Conservation (phyloP, 2,113 vertebrate species). For the Gobiocypris rarus region DNA sequence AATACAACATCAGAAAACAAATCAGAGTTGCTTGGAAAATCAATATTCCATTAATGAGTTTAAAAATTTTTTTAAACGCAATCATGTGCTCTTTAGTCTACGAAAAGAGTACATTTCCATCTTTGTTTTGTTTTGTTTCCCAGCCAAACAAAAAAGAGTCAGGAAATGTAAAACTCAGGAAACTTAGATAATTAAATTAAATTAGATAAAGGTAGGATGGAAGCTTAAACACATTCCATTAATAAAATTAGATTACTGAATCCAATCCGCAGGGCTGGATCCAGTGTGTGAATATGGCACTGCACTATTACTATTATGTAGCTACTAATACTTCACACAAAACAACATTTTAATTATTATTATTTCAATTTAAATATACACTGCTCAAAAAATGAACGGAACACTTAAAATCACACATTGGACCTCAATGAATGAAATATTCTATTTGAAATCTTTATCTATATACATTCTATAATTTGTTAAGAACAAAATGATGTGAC, state of each 20-base stretch:
- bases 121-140: neutral
- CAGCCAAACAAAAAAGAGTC: neutral
- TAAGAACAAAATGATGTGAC: too few species aligned
- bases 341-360: neutral
- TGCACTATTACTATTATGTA: neutral
- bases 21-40: neutral
- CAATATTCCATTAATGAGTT: conserved; percentile 4
- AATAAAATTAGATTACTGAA: neutral
- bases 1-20: neutral
- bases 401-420: too few species aligned
- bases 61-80: neutral
- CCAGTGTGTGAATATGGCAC: neutral
- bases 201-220: neutral
- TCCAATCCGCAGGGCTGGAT: neutral
- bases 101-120: conserved; percentile 39
- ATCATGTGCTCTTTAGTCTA: neutral
- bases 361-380: neutral
- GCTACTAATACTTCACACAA: neutral
- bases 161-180: neutral
- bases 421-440: too few species aligned
- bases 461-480: too few species aligned
- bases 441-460: too few species aligned
- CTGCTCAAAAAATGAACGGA: too few species aligned
- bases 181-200: neutral
- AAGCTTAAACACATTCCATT: conserved; percentile 1